Evolutionary conservation across 1,140 invertebrate species (phyloP).

Genomic region (Ostrea edulis): DNA sequence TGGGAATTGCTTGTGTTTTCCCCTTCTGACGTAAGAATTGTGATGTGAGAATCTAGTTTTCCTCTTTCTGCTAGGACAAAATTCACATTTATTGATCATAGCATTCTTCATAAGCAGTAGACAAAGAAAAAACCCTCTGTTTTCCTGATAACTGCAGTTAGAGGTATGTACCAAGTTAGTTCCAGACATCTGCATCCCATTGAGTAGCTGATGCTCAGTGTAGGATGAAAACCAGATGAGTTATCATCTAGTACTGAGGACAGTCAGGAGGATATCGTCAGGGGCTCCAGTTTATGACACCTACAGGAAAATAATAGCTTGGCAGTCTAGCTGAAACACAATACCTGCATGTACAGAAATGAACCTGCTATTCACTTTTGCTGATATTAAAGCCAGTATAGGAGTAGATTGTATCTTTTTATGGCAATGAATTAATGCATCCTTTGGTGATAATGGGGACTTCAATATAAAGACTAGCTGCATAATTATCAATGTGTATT

Average conservation of each 20-base stretch:
- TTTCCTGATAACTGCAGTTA: not conserved
- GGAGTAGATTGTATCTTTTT: too few relatives aligned
- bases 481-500: too few relatives aligned
- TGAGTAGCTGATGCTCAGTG: not conserved
- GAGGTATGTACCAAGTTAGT: slow-evolving; percentile 9
- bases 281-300: slow-evolving; percentile 5
- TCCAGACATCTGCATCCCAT: slow-evolving; percentile 2
- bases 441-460: too few relatives aligned
- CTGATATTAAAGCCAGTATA: too few relatives aligned
- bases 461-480: too few relatives aligned
- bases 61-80: not conserved
- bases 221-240: slow-evolving; percentile 10
- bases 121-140: not conserved
- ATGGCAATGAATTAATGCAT: too few relatives aligned
- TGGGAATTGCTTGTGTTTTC: not conserved
- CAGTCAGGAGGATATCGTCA: not conserved
- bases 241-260: slow-evolving; percentile 10
- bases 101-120: slow-evolving; percentile 7
- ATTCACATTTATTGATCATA: slow-evolving; percentile 22
- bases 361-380: too few relatives aligned
- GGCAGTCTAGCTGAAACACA: not conserved
- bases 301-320: not conserved
- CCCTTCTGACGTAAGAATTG: slow-evolving; percentile 7
- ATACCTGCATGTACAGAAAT: not conserved
- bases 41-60: not conserved